Evolutionary conservation across 1,140 invertebrate genomes (phyloP).

Genomic region (Bombus sylvicola): DNA sequence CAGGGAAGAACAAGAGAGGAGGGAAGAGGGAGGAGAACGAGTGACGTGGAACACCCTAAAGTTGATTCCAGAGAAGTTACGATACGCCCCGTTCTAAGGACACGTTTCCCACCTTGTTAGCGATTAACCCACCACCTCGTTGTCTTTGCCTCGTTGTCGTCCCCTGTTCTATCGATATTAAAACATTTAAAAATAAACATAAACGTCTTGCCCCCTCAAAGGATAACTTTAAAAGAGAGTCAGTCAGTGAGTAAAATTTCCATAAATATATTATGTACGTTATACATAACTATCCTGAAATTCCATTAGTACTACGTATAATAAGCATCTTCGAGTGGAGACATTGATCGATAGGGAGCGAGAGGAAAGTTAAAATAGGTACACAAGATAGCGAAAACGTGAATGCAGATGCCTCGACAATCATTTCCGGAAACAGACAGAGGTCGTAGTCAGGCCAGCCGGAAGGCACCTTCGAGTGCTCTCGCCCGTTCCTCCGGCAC

Average conservation of each 20-base stretch:
- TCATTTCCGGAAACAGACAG: constrained; percentile 39
- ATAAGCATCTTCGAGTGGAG: background rate
- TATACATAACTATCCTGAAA: too few relatives aligned
- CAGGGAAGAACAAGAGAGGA: background rate
- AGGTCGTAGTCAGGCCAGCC: background rate
- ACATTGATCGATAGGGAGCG: background rate
- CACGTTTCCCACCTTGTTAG: constrained; percentile 23
- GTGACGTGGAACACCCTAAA: constrained; percentile 39
- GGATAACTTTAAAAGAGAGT: too few relatives aligned
- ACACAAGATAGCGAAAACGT: constrained; percentile 5
- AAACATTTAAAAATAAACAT: background rate
- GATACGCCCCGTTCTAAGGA: constrained; percentile 3
- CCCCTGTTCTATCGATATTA: background rate
- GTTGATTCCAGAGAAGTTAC: constrained; percentile 26
- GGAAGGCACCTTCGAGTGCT: constrained; percentile 35
- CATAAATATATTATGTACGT: too few relatives aligned
- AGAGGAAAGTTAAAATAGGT: background rate
- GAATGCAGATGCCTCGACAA: background rate
- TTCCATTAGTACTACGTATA: background rate
- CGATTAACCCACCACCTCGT: constrained; percentile 27
- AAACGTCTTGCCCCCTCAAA: background rate
- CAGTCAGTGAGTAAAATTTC: too few relatives aligned
- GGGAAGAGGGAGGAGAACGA: constrained; percentile 3
- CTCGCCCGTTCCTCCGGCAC: constrained; percentile 20
- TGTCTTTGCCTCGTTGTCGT: background rate